Percentiles rank a stretch among this genome's conserved stretches.
Evolutionary conservation across 1,140 invertebrate species (phyloP).

Genomic region (Alviniconcha marisindica): DNA sequence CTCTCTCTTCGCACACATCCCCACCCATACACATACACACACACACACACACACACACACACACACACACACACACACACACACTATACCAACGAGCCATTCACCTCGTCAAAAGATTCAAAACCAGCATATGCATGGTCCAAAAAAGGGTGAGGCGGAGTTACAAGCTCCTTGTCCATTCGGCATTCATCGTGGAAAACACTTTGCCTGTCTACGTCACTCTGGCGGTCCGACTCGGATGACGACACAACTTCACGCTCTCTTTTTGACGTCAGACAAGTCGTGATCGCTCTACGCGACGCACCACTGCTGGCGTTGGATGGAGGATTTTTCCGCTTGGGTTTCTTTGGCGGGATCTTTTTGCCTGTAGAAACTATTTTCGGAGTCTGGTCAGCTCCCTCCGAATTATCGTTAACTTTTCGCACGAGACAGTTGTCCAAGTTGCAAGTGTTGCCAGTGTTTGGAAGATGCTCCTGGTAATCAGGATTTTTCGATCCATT

Average conservation of each 20-base stretch:
- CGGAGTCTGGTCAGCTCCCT: no score
- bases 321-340: constrained; percentile 19
- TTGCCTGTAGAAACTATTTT: not conserved
- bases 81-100: constrained; percentile 18
- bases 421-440: not conserved
- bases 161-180: not conserved
- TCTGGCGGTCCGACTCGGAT: not conserved
- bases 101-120: not conserved
- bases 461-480: not conserved
- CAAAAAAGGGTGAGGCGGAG: not conserved
- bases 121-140: not conserved
- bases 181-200: not conserved
- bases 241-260: not conserved
- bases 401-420: not conserved
- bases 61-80: not conserved
- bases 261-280: not conserved
- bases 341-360: constrained; percentile 11
- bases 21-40: not conserved
- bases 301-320: constrained; percentile 4
- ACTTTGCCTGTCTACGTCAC: no score
- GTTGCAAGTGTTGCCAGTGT: not conserved
- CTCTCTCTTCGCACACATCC: no score
- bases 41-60: not conserved
- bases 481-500: not conserved
- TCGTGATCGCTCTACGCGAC: not conserved